Evolutionary conservation across 2,888 invertebrate species (phyloP), one percentile per base, ranked within the genome.

Genomic region (Pardosa pseudoannulata): DNA sequence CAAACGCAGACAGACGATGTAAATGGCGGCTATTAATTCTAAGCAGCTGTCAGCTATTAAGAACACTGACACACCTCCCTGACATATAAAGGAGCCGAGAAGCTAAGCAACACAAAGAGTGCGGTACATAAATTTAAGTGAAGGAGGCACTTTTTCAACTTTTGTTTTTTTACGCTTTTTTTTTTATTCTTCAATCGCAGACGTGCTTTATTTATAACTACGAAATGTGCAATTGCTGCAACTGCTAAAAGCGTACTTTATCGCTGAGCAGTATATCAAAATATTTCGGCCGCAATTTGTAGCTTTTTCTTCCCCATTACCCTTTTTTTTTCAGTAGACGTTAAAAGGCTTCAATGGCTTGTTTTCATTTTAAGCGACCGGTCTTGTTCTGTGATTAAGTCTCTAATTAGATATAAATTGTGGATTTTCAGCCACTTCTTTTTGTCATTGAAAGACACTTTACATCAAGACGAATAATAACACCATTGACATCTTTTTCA

Each of bases 21-120:
- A 83, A 83, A 83, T 83, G 83, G 78, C 73, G 29, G 83, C 83
- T 50, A 83, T 78, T 83, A 83, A 83, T 83, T 78, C 78, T 68
- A 50, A 83, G 78, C 83, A 83, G 83, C 83, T 83, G 83, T 83
- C 83, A 83, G 83, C 83, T 78, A 83, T 83, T 83, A 83, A 83
- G 83, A 78, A 83, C 78, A 83, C 83, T 78, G 83, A 83, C 83
- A 83, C 83, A 83, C 83, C 83, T 83, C 73, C 78, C 67, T 78
- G 83, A 83, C 83, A 83, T 78, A 83, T 83, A 83, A 83, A 83
- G 76, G 73, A 73, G 76, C 83, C 83, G 83, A 78, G 76, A 72
- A 50, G 72, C 72, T 72, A 76, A 71, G 78, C 19, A 85, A 68
- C 83, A 85, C 83, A 85, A 85, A 85, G 83, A 73, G 72, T 36